Conservation (phyloP, 2,113 vertebrate species). For the Erinaceus europaeus region DNA sequence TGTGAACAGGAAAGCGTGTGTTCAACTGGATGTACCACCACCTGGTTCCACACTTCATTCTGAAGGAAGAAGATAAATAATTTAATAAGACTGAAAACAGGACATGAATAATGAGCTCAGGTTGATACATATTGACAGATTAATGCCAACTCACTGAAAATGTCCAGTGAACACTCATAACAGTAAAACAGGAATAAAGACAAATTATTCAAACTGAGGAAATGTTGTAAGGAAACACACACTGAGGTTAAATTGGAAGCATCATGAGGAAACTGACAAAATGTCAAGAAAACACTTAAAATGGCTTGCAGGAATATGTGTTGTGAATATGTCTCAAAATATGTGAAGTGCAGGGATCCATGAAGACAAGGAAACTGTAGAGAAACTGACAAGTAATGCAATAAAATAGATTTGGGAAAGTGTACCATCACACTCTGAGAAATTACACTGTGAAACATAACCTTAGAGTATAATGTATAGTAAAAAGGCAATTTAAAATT, state of each 20-base stretch:
- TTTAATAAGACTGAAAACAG: not conserved
- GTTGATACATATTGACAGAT: not conserved
- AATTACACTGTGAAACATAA: too few species aligned
- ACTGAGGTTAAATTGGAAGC: not conserved
- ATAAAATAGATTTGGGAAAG: too few species aligned
- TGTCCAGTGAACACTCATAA: not conserved
- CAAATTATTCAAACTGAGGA: not conserved
- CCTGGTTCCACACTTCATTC: not conserved
- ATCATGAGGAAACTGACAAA: not conserved
- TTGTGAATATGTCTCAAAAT: not conserved
- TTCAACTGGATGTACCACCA: too few species aligned
- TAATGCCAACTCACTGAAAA: not conserved
- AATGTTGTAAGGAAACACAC: not conserved
- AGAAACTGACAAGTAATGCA: too few species aligned
- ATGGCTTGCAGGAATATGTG: not conserved
- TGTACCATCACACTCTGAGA: too few species aligned
- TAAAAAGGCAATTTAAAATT: too few species aligned
- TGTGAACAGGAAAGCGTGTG: too few species aligned
- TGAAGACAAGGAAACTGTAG: not conserved
- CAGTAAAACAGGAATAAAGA: not conserved
- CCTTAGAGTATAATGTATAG: too few species aligned
- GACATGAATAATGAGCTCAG: not conserved
- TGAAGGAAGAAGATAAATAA: not conserved
- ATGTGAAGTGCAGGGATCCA: too few species aligned
- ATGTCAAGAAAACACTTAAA: not conserved